Percentiles rank a stretch among this genome's conserved stretches.
Conservation (phyloP, 2,113 vertebrate species). For the Colinus virginianus region DNA sequence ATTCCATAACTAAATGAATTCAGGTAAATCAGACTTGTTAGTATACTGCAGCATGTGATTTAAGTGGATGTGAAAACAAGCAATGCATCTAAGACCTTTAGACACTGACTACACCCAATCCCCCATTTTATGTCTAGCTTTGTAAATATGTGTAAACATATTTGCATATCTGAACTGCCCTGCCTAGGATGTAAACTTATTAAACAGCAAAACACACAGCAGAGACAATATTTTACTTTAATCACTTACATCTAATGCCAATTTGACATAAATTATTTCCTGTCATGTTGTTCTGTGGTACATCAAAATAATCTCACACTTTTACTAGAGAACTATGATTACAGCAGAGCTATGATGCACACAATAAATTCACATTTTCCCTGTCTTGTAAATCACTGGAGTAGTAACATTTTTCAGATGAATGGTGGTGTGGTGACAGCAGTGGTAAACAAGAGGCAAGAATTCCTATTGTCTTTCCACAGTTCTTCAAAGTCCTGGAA, state of each 20-base stretch:
- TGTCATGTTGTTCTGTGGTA: neutral
- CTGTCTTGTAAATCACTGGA: slow-evolving; percentile 1
- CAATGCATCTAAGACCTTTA: neutral
- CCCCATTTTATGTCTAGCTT: neutral
- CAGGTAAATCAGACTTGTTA: neutral
- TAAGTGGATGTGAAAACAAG: neutral
- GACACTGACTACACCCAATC: neutral
- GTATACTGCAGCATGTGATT: fast-evolving
- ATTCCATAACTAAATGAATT: neutral
- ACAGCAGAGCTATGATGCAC: neutral
- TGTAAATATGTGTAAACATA: neutral
- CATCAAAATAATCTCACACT: slow-evolving; percentile 12
- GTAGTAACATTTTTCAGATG: neutral
- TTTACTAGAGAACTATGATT: neutral
- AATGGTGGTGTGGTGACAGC: neutral
- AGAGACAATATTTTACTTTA: slow-evolving; percentile 6
- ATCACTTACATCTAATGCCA: neutral
- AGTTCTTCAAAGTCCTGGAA: neutral
- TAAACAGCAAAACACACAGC: neutral
- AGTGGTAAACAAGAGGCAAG: neutral
- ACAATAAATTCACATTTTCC: neutral
- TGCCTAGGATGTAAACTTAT: neutral
- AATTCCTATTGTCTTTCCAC: neutral
- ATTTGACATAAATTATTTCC: slow-evolving; percentile 5
- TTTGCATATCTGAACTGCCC: neutral